Evolutionary conservation across 2,113 vertebrate genomes (phyloP).

Genomic region (Nesogale talazaci): DNA sequence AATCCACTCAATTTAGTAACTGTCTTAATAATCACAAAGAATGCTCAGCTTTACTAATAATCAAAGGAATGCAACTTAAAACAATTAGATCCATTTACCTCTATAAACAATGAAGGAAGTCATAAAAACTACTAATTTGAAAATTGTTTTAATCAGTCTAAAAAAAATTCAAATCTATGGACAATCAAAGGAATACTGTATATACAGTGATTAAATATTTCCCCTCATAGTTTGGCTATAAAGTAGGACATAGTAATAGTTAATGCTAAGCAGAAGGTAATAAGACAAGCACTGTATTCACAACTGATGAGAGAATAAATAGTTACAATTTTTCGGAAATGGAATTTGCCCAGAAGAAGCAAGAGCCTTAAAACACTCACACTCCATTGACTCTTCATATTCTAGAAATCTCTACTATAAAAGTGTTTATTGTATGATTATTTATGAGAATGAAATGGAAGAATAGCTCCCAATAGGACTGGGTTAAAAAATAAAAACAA

Average conservation of each 20-base stretch:
- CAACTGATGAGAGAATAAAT: not conserved
- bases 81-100: conserved; percentile 39
- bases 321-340: not conserved
- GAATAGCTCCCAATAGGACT: not conserved
- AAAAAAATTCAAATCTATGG: conserved; percentile 24
- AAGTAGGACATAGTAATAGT: not conserved
- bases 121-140: not conserved
- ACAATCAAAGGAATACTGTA: conserved; percentile 7
- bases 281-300: not conserved
- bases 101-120: conserved; percentile 23
- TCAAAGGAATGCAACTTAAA: not conserved
- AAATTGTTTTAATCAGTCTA: conserved; percentile 39
- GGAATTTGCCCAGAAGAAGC: conserved; percentile 39
- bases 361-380: not conserved
- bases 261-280: not conserved
- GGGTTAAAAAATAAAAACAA: not conserved
- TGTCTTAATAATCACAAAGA: not conserved
- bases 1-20: conserved; percentile 29
- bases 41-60: conserved; percentile 9
- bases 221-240: conserved; percentile 5
- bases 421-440: not conserved
- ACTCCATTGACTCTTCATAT: not conserved
- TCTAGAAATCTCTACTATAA: conserved; percentile 20
- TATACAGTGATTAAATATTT: conserved; percentile 21
- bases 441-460: conserved; percentile 46